Conservation (phyloP, 2,113 vertebrate species). For the Pogona vitticeps region DNA sequence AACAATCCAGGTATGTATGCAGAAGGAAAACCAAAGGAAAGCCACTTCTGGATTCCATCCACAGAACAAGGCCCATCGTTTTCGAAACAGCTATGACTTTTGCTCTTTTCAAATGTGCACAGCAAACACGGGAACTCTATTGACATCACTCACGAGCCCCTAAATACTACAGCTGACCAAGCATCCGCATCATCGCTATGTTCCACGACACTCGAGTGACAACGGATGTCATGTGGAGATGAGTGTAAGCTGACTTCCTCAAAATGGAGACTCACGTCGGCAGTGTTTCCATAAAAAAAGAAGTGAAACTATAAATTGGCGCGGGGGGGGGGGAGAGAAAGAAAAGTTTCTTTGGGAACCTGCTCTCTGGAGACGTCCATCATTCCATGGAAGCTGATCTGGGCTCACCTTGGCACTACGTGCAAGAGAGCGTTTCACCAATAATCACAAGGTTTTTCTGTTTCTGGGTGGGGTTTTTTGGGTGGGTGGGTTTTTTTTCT, state of each 20-base stretch:
- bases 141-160: neutral
- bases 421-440: neutral
- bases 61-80: neutral
- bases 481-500: too few species aligned
- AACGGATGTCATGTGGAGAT: neutral
- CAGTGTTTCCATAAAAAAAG: neutral
- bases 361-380: too few species aligned
- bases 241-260: neutral
- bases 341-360: too few species aligned
- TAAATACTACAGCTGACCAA: slow-evolving; percentile 13
- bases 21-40: neutral
- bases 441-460: too few species aligned
- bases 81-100: neutral
- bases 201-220: neutral
- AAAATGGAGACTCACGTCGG: slow-evolving; percentile 3
- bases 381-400: neutral
- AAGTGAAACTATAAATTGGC: neutral
- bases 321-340: too few species aligned
- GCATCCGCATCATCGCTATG: neutral
- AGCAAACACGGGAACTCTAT: neutral
- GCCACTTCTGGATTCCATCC: neutral
- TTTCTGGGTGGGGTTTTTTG: too few species aligned
- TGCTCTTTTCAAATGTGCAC: neutral
- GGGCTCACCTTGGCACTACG: neutral
- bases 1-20: too few species aligned